These are phyloP conservation scores for Lasioglossum figueresi DNA, from an alignment of 2,888 invertebrate genomes.

Conservation along the genomic window DNA sequence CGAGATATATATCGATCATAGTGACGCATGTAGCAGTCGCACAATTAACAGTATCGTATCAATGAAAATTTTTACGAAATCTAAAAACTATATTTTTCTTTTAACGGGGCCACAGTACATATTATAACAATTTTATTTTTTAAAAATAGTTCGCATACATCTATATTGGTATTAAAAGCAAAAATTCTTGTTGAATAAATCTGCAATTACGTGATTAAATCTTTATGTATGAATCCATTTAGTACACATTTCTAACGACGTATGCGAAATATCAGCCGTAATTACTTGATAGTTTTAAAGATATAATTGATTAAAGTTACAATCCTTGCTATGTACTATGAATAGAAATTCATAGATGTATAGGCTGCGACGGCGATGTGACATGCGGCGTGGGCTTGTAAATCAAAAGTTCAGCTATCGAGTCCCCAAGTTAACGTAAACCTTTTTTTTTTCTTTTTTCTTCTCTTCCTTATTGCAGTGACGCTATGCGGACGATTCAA, in stretches of 20 bases:
- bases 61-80: constrained; percentile 21
- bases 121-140: background rate
- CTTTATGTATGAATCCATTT: background rate
- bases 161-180: background rate
- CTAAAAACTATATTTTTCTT: constrained; percentile 5
- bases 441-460: background rate
- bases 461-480: background rate
- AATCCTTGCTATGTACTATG: background rate
- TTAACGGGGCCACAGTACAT: background rate
- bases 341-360: background rate
- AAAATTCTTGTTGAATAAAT: background rate
- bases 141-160: background rate
- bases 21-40: constrained; percentile 54
- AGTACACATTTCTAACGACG: background rate
- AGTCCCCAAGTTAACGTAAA: background rate
- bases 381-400: background rate
- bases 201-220: background rate
- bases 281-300: background rate
- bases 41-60: constrained; percentile 55
- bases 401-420: background rate
- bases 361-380: background rate
- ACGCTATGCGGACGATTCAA: background rate
- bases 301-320: background rate
- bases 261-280: background rate
- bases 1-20: constrained; percentile 66